Conservation (phyloP, 1,140 invertebrate species). For the Drosophila varians region DNA sequence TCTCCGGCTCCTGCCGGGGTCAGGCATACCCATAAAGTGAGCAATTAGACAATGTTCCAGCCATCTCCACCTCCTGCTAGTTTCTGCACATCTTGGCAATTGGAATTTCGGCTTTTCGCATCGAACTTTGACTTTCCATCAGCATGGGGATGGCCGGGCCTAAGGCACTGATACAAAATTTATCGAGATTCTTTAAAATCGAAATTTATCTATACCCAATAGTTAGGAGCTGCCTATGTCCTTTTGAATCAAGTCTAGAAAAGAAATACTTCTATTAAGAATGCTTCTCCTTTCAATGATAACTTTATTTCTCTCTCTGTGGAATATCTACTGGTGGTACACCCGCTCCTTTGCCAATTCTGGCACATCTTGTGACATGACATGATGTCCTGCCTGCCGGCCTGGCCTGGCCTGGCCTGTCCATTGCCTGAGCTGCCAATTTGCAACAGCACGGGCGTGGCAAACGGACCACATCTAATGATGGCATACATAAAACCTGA, state of each 20-base stretch:
- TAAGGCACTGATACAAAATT: background rate
- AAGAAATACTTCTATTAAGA: background rate
- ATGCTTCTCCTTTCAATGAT: background rate
- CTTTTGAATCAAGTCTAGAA: background rate
- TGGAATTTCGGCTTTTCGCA: constrained; percentile 67
- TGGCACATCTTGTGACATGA: constrained; percentile 60
- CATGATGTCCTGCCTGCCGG: constrained; percentile 48
- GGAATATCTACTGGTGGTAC: background rate
- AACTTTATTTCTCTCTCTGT: background rate
- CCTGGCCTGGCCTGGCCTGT: constrained; percentile 53
- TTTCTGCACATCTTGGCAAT: constrained; percentile 65
- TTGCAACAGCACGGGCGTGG: constrained; percentile 75
- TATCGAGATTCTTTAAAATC: background rate
- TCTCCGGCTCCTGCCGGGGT: background rate
- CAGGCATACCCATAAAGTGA: constrained; percentile 54
- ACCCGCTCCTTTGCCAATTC: background rate
- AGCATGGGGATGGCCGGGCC: constrained; percentile 10
- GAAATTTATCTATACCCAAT: too few species aligned
- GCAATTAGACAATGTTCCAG: constrained; percentile 74
- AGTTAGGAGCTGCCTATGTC: too few species aligned
- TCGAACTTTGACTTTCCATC: constrained; percentile 75
- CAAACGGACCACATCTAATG: constrained; percentile 79
- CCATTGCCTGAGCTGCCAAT: constrained; percentile 72
- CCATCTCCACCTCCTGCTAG: background rate
- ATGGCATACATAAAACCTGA: constrained; percentile 75